Base-by-base conservation (phyloP, 2,888 invertebrate species). In the Drosophila mercatorum region DNA sequence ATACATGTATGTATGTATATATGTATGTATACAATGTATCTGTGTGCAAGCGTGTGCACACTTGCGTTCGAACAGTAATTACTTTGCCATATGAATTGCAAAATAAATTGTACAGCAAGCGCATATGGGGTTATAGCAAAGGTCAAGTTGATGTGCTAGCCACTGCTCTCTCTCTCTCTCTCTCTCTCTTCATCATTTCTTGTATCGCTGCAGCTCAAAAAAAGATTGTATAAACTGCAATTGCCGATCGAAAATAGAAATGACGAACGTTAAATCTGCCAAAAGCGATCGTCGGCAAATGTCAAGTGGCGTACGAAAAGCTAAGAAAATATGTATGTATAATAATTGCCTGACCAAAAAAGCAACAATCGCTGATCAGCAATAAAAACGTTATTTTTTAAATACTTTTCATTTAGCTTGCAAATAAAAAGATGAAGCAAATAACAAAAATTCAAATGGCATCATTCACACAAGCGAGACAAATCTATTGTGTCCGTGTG, bases 231-330 rank as follows among this genome's bases (percentile, higher is more conserved):
- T 63, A 41, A 36, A 62, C 43, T 59, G 56, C 77, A 72, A 63
- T 80, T 63, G 51, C 28, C 51, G 43, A 41, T 68, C 51, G 38
- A 58, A 78, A 74, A 81, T 80, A 70, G 81, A 77, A 69, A 77
- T 79, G 72, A 78, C 67, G 68, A 72, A 49, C 49, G 52, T 49
- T 22, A 57, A 63, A 34, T 52, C 40, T 40, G 49, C 57, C 66
- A 64, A 56, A 67, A 61, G 14, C 40, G 38, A 44, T 56, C 56
- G 31, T 49, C 49, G 44, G 56, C 66, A 76, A 82, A 75, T 78
- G 75, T 81, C 79, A 81, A 80, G 58, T 65, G 78, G 46, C 64
- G 66, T 43, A 44, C 56, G 51, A 38, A 26, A 41, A 62, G 26
- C 17, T 12, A 68, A 41, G 52, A 58, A 40, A 43, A 68, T 38